Conservation (phyloP, 2,113 vertebrate genomes). For the Toxostoma redivivum region DNA sequence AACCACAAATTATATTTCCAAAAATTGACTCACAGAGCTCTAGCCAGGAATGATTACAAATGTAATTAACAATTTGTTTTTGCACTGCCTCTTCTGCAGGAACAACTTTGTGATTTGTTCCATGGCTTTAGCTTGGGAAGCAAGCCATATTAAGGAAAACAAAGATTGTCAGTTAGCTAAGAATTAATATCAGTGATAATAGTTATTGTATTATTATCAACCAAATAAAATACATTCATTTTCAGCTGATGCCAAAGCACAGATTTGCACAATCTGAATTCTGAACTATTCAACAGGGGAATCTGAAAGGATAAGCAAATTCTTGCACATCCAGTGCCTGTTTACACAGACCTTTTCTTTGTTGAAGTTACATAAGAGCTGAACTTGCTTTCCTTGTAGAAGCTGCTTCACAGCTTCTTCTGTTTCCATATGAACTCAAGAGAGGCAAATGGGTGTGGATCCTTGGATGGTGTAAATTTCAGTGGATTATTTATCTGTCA, state of each 20-base stretch:
- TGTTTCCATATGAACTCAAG: not conserved
- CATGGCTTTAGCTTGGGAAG: not conserved
- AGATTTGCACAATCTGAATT: not conserved
- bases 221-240: not conserved
- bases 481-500: not conserved
- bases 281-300: not conserved
- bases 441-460: not conserved
- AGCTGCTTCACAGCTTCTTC: not conserved
- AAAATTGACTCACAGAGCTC: constrained; percentile 30
- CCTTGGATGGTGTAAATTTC: not conserved
- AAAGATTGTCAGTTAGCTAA: not conserved
- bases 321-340: not conserved
- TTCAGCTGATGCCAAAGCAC: not conserved
- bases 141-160: not conserved
- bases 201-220: not conserved
- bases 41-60: constrained; percentile 29
- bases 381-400: not conserved
- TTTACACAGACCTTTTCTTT: not conserved
- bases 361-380: rapidly evolving
- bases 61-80: constrained; percentile 43
- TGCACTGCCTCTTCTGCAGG: not conserved
- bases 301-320: not conserved
- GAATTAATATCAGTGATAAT: not conserved
- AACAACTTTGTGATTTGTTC: not conserved
- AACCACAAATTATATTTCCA: constrained; percentile 36